Percentiles rank a stretch among this genome's conserved stretches.
Evolutionary conservation across 2,113 vertebrate genomes (phyloP).

Genomic region (Thalassarche chlororhynchos): DNA sequence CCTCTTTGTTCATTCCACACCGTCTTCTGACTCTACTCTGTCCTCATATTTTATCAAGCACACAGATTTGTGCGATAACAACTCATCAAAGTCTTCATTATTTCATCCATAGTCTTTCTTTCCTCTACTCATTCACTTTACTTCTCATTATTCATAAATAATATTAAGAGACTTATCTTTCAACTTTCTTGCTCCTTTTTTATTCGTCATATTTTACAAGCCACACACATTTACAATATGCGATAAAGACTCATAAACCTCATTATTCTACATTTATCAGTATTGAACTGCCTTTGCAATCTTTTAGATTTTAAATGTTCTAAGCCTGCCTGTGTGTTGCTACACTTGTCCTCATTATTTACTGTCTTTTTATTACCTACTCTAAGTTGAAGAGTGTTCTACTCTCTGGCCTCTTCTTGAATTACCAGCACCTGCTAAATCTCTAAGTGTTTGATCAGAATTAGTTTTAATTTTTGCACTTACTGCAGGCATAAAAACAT

Average conservation of each 20-base stretch:
- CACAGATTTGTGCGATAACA: constrained; percentile 62
- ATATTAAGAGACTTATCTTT: constrained; percentile 64
- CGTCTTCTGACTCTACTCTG: constrained; percentile 45
- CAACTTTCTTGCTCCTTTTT: constrained; percentile 43
- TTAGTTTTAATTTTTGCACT: constrained; percentile 28
- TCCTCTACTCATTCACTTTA: constrained; percentile 62
- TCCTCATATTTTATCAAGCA: constrained; percentile 68
- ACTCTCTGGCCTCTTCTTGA: background rate
- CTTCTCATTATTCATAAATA: constrained; percentile 72
- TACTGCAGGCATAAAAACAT: background rate
- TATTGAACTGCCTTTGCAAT: constrained; percentile 52
- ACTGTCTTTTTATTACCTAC: constrained; percentile 40
- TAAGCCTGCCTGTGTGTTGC: background rate
- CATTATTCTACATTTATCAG: constrained; percentile 66
- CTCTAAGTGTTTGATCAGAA: background rate
- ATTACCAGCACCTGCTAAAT: constrained; percentile 42
- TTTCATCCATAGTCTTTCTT: constrained; percentile 58
- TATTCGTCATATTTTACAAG: constrained; percentile 70
- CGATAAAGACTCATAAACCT: constrained; percentile 63
- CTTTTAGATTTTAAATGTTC: constrained; percentile 56
- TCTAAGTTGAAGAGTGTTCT: constrained; percentile 24
- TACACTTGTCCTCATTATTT: constrained; percentile 60
- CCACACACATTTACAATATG: constrained; percentile 37
- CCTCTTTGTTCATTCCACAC: constrained; percentile 52
- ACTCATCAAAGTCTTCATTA: constrained; percentile 76